Conservation (phyloP, 2,797 vertebrate genomes). For the Anguilla pacifica region DNA sequence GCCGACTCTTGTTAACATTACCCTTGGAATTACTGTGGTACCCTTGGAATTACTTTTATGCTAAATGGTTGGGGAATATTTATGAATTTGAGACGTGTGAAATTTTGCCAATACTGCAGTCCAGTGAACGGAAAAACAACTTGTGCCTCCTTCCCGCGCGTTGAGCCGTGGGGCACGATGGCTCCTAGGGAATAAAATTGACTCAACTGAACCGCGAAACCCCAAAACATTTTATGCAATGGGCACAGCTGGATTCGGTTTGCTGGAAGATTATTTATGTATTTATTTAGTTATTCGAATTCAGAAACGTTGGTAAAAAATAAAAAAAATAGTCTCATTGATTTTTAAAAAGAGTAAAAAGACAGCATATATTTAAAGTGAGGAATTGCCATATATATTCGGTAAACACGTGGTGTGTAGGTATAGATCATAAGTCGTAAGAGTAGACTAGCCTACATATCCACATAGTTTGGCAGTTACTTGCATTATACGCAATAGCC, state of each 20-base stretch:
- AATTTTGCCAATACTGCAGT: not conserved
- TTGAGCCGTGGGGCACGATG: not conserved
- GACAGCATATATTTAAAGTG: not conserved
- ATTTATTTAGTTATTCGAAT: not conserved
- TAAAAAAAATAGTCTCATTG: too few relatives aligned
- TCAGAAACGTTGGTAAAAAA: not conserved
- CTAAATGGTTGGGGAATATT: not conserved
- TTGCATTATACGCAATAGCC: not conserved
- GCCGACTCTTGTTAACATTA: not conserved
- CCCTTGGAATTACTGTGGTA: not conserved
- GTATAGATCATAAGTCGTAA: too few relatives aligned
- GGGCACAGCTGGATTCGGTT: not conserved
- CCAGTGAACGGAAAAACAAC: not conserved
- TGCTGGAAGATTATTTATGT: not conserved
- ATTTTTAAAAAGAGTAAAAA: too few relatives aligned
- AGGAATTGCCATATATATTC: not conserved
- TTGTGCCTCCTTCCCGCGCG: not conserved
- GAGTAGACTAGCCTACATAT: not conserved
- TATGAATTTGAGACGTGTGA: not conserved
- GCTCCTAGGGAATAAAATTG: not conserved
- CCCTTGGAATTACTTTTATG: not conserved
- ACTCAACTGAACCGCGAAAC: not conserved
- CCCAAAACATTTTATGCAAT: not conserved
- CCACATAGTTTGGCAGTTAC: not conserved
- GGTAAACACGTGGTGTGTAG: not conserved